Conservation (phyloP, 2,113 vertebrate genomes). For the Lepisosteus oculatus region DNA sequence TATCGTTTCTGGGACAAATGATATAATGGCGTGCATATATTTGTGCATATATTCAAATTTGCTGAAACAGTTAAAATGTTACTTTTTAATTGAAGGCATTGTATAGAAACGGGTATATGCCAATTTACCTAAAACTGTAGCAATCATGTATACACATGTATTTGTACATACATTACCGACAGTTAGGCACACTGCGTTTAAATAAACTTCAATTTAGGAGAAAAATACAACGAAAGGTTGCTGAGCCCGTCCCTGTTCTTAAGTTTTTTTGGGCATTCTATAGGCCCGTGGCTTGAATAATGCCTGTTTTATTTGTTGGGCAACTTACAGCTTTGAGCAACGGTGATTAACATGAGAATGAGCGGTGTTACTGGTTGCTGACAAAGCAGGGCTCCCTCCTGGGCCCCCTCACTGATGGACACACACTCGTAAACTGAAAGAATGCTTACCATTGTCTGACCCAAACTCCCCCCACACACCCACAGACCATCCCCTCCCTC, state of each 20-base stretch:
- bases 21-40: too few relatives aligned
- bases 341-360: conserved; percentile 94
- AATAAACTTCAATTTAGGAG: too few relatives aligned
- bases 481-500: conserved; percentile 31
- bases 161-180: too few relatives aligned
- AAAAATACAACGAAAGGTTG: background rate
- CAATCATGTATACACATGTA: too few relatives aligned
- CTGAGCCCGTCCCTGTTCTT: conserved; percentile 52
- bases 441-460: conserved; percentile 83
- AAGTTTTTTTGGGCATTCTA: conserved; percentile 55
- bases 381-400: conserved; percentile 79
- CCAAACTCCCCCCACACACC: conserved; percentile 64
- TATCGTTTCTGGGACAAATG: too few relatives aligned
- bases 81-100: too few relatives aligned
- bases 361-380: conserved; percentile 83
- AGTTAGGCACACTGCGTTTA: too few relatives aligned
- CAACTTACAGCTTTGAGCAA: conserved; percentile 86
- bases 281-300: conserved; percentile 81
- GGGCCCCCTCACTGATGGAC: conserved; percentile 86
- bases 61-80: too few relatives aligned
- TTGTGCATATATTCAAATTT: too few relatives aligned
- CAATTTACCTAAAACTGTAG: too few relatives aligned
- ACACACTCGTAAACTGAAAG: conserved; percentile 94
- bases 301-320: conserved; percentile 93
- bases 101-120: too few relatives aligned